phyloP scores from a whole-genome alignment of 1,140 invertebrate genomes.

The Trinorchestia longiramus region DNA sequence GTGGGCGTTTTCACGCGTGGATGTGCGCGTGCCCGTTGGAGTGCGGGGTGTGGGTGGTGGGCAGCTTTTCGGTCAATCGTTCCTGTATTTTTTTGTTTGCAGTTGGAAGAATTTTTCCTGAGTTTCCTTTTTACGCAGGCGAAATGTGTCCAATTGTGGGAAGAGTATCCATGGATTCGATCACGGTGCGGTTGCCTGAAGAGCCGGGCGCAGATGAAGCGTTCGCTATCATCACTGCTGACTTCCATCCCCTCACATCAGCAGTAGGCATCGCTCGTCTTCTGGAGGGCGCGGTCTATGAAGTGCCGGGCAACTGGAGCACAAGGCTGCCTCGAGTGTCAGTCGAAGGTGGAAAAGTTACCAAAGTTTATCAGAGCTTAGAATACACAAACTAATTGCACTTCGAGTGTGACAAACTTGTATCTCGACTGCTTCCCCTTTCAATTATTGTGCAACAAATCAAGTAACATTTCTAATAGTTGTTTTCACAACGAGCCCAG shows the following conservation, averaged over 20 bases:
- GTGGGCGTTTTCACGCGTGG: too few species aligned
- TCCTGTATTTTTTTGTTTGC: too few species aligned
- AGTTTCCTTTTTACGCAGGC: conserved; percentile 54
- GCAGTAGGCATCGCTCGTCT: conserved; percentile 61
- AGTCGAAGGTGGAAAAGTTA: conserved; percentile 56
- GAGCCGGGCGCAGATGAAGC: conserved; percentile 56
- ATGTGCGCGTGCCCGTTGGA: too few species aligned
- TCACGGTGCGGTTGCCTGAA: conserved; percentile 60
- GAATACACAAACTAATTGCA: conserved; percentile 57
- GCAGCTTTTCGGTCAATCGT: too few species aligned
- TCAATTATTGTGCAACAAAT: too few species aligned
- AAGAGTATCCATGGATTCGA: conserved; percentile 65
- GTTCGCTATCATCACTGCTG: conserved; percentile 60
- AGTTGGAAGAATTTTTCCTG: too few species aligned
- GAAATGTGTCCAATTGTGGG: conserved; percentile 63
- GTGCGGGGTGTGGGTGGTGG: too few species aligned
- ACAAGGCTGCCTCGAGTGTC: conserved; percentile 60
- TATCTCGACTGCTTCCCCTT: not conserved
- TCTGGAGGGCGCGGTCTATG: conserved; percentile 59
- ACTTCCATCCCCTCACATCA: conserved; percentile 60
- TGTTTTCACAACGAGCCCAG: too few species aligned
- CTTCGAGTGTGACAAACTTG: not conserved
- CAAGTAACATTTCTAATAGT: too few species aligned
- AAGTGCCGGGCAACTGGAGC: conserved; percentile 62
- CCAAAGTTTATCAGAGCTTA: conserved; percentile 51